Percentiles rank a stretch among this genome's conserved stretches.
Evolutionary conservation across 2,888 invertebrate genomes (phyloP).

Genomic region (Thera obeliscata): DNA sequence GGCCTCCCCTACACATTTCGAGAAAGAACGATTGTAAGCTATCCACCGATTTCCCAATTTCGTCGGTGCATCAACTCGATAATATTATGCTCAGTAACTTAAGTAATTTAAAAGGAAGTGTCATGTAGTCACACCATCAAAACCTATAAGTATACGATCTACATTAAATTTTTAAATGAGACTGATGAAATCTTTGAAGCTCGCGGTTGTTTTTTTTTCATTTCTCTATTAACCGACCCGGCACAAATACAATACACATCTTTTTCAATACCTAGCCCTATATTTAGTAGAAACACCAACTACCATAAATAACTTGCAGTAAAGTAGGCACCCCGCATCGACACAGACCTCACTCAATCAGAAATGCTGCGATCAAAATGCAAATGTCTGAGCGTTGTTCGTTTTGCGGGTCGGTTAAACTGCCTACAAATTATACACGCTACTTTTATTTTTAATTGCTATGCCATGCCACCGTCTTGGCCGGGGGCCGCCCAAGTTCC

Average conservation of each 20-base stretch:
- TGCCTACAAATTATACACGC: constrained; percentile 79
- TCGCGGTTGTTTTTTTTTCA: background rate
- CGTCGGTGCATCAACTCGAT: no score
- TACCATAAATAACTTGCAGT: background rate
- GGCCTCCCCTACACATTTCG: no score
- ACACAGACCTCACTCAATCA: constrained; percentile 72
- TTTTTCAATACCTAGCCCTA: background rate
- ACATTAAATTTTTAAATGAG: no score
- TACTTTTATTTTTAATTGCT: constrained; percentile 82
- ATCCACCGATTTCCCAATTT: no score
- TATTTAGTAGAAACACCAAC: background rate
- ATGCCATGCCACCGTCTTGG: constrained; percentile 78
- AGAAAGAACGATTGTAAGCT: no score
- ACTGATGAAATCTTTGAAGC: no score
- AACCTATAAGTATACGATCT: no score
- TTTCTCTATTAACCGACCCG: no score
- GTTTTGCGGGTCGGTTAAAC: constrained; percentile 73
- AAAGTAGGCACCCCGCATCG: constrained; percentile 21
- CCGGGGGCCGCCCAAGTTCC: constrained; percentile 64
- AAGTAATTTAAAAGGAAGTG: no score
- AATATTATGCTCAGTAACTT: no score
- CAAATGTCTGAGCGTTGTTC: constrained; percentile 54
- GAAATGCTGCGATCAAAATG: constrained; percentile 74
- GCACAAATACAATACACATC: background rate
- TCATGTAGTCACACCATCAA: no score